Percentiles rank a stretch among this genome's conserved stretches.
phyloP scores from a whole-genome alignment of 2,888 invertebrate species.

The Onthophagus sagittarius region DNA sequence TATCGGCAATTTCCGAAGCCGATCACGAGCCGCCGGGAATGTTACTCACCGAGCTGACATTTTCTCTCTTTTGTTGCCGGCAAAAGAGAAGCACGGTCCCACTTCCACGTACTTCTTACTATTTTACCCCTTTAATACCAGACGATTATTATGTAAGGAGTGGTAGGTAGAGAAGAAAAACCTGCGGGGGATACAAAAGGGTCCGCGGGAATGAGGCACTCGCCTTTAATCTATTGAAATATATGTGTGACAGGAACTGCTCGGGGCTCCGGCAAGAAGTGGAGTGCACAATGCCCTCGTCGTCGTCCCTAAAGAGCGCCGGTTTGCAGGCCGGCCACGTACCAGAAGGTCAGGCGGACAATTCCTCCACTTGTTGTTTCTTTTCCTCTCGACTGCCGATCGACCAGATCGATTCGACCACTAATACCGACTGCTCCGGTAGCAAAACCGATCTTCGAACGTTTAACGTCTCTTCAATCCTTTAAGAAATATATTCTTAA shows the following conservation, averaged over 20 bases:
- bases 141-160: slow-evolving; percentile 1
- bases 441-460: not conserved
- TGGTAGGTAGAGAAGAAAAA: slow-evolving; percentile 11
- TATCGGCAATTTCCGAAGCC: slow-evolving; percentile 32
- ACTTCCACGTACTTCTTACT: not conserved
- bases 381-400: not conserved
- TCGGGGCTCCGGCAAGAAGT: slow-evolving; percentile 39
- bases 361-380: slow-evolving; percentile 25
- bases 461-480: slow-evolving; percentile 4
- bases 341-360: slow-evolving; percentile 33
- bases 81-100: not conserved
- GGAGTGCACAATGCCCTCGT: slow-evolving; percentile 38
- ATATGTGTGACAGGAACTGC: slow-evolving; percentile 44
- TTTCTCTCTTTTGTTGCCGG: slow-evolving; percentile 7
- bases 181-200: slow-evolving; percentile 17
- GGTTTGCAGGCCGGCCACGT: slow-evolving; percentile 36
- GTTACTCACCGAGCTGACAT: slow-evolving; percentile 21
- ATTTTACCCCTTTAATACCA: not conserved
- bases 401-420: slow-evolving; percentile 4
- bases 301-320: slow-evolving; percentile 31
- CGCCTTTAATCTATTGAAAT: slow-evolving; percentile 39
- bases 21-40: slow-evolving; percentile 33
- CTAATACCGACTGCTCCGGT: slow-evolving; percentile 6
- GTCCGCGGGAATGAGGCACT: slow-evolving; percentile 6
- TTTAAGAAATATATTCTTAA: not conserved